These are phyloP conservation scores for Chrysotoxum bicinctum DNA, from an alignment of 2,888 invertebrate species.

Conservation along the genomic window DNA sequence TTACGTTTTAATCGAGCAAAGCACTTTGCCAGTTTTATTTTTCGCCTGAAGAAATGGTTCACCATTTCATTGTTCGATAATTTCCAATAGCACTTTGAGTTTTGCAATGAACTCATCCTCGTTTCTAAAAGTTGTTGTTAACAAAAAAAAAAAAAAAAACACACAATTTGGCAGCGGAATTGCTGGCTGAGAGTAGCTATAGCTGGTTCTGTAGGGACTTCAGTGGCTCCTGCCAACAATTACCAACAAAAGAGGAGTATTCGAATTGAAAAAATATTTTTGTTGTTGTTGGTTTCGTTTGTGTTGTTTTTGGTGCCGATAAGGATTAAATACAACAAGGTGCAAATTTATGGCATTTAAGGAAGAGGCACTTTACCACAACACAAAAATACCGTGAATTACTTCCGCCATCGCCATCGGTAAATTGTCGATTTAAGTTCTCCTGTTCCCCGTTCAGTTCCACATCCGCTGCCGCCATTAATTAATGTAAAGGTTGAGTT, in stretches of 20 bases:
- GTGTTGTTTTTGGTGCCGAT: not conserved
- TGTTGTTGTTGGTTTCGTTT: not conserved
- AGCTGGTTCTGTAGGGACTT: not conserved
- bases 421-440: slow-evolving; percentile 36
- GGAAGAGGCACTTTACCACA: slow-evolving; percentile 31
- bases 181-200: not conserved
- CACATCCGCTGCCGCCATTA: slow-evolving; percentile 9
- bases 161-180: slow-evolving; percentile 13
- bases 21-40: slow-evolving; percentile 14
- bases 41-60: slow-evolving; percentile 22
- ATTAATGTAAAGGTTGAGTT: slow-evolving; percentile 30
- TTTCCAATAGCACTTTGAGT: slow-evolving; percentile 1
- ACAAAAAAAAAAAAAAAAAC: not conserved
- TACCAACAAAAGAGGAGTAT: slow-evolving; percentile 11
- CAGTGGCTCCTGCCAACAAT: not conserved
- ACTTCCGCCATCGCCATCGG: slow-evolving; percentile 33
- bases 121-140: not conserved
- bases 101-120: slow-evolving; percentile 3
- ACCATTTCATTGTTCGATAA: slow-evolving; percentile 8
- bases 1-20: not conserved
- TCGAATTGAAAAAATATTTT: slow-evolving; percentile 13
- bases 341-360: slow-evolving; percentile 31
- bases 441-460: not conserved
- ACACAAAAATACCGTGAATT: slow-evolving; percentile 30
- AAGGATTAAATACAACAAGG: slow-evolving; percentile 32